Percentiles rank a stretch among this genome's conserved stretches.
Conservation (phyloP, 2,113 vertebrate genomes). For the Mobula birostris region DNA sequence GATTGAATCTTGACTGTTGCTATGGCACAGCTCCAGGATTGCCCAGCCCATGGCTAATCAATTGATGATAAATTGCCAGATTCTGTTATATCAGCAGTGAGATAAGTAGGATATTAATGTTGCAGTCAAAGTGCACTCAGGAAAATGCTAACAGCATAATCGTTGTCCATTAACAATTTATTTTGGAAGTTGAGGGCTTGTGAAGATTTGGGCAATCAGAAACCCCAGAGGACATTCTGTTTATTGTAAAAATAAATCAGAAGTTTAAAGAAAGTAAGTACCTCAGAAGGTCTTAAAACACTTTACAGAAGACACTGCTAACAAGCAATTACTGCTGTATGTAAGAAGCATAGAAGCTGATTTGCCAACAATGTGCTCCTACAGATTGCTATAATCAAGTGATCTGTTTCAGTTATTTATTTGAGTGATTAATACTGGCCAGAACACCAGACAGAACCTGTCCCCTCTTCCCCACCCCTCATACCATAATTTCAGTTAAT, state of each 20-base stretch:
- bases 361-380: no score
- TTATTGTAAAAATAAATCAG: neutral
- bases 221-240: neutral
- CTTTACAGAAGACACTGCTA: neutral
- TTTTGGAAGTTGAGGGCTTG: neutral
- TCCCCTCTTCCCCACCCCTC: no score
- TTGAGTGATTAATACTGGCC: no score
- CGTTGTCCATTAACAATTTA: neutral
- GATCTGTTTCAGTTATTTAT: no score
- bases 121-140: neutral
- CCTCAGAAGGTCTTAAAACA: neutral
- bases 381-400: no score
- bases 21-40: neutral
- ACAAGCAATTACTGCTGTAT: neutral
- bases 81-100: neutral
- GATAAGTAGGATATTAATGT: neutral
- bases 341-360: no score
- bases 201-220: neutral
- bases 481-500: no score
- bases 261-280: neutral
- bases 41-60: neutral
- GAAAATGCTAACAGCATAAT: neutral
- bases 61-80: neutral
- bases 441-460: no score
- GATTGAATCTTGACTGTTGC: neutral